Evolutionary conservation across 2,113 vertebrate genomes (phyloP).

Genomic region (Gallinago undulata): DNA sequence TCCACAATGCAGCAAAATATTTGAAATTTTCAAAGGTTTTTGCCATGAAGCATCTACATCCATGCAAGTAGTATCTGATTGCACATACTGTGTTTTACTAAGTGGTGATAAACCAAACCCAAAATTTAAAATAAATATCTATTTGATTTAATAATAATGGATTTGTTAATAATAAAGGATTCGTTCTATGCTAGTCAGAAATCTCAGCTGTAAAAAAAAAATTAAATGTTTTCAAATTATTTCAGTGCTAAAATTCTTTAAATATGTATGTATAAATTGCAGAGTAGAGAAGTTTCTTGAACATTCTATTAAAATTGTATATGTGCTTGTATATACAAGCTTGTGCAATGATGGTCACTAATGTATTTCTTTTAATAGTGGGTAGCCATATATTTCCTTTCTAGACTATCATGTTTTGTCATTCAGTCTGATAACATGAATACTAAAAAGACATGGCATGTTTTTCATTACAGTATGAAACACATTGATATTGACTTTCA

Average conservation of each 20-base stretch:
- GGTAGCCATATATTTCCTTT: neutral
- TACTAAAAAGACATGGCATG: neutral
- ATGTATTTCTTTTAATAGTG: neutral
- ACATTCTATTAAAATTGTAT: neutral
- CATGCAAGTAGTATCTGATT: neutral
- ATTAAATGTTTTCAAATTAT: neutral
- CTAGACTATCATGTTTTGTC: neutral
- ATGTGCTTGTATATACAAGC: neutral
- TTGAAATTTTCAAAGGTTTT: neutral
- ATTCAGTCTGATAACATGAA: neutral
- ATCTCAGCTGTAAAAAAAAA: neutral
- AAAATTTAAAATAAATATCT: neutral
- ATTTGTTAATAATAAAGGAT: neutral
- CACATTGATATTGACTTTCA: neutral
- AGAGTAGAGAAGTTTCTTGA: neutral
- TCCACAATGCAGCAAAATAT: neutral
- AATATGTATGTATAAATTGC: neutral
- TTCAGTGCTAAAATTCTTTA: neutral
- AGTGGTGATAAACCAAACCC: accelerated
- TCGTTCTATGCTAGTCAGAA: neutral
- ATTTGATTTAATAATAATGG: neutral
- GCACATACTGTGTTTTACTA: neutral
- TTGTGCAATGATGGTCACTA: neutral
- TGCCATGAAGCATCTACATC: neutral
- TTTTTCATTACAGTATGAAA: neutral